Evolutionary conservation across 2,113 vertebrate genomes (phyloP), one percentile per base, ranked within the genome.

Genomic region (Xerus inauris): DNA sequence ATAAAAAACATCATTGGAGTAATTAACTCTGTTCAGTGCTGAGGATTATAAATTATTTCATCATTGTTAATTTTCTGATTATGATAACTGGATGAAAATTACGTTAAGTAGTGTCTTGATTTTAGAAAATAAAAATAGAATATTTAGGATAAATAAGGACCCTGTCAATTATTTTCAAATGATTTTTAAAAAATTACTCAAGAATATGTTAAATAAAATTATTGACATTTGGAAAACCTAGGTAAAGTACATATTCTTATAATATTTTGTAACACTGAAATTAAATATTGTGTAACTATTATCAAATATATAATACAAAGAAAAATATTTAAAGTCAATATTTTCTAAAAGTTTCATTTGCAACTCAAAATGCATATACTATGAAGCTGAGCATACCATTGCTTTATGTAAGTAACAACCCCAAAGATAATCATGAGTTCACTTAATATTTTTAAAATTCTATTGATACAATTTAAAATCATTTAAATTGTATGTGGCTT

Each of bases 281-380:
- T 51, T 54, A 1, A 92, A 82, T 88, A 82, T 32, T 54, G 1
- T 76, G 42, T 2, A 86, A 77, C 6, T 94, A n/a, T 30, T 82
- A 86, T 42, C 28, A 69, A 69, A 59, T 28, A 17, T 72, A 51
- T 92, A 90, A 82, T 73, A 16, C 30, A 87, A 94, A 92, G 11
- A 4, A 82, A 72, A 84, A 38, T 54, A 57, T 45, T 67, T 73
- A 65, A 92, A 59, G 16, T 30, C 4, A 47, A 28, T 47, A 72
- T 38, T n/a, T 77, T 94, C 57, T 19, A 64, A 90, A 97, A 85
- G 3, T 81, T 35, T 59, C 8, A 92, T 88, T 72, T 45, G 22
- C 0, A 3, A 28, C 24, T 88, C 94, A 20, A 6, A 77, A 38
- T 89, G 11, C n/a, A 81, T 14, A 24, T 5, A 35, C 5, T 22